Evolutionary conservation across 1,140 invertebrate genomes (phyloP), one percentile per base, ranked within the genome.

Genomic region (Liolophura sinensis): DNA sequence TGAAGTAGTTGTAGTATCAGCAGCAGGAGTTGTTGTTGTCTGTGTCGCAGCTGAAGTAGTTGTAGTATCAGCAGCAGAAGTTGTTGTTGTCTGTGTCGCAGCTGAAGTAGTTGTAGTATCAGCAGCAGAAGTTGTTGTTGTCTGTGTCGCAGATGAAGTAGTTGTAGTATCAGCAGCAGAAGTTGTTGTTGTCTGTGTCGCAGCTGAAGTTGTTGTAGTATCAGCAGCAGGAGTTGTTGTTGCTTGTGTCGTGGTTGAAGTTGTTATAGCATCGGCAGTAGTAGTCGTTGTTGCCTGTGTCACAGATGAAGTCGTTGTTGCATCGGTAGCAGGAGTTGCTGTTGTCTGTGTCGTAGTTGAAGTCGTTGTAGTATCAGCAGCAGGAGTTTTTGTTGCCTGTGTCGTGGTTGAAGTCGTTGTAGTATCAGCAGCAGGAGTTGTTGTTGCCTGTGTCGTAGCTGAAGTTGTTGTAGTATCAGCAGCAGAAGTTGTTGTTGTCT

Each of bases 161-260:
- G 31, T 40, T 40, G 31, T 64, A 59, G 24, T 16, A 22, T 24
- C 31, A 56, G 49, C 24, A 57, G 51, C 6, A 58, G 49, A 20
- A 58, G 31, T 64, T 5, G 62, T 27, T 59, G 52, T 57, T 6
- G 62, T 57, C 24, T 25, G 7, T 25, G 62, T 64, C 12, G 62
- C 58, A 48, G 50, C 25, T 59, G 62, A 18, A 22, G 52, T 57
- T 22, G 62, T 59, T 58, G 62, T 56, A 20, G 62, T 64, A 40
- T 20, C 40, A 56, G 62, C 46, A 57, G 24, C 20, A 58, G 62
- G 3, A 16, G 52, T 27, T 27, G 62, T 57, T 20, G 62, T n/a
- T n/a, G n/a, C n/a, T n/a, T n/a, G n/a, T n/a, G n/a, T n/a, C n/a
- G n/a, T n/a, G n/a, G n/a, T n/a, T n/a, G n/a, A n/a, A 40, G 3